These are phyloP conservation scores for Zelostemma sp. DNA, from an alignment of 1,140 invertebrate genomes.

Conservation along the genomic window DNA sequence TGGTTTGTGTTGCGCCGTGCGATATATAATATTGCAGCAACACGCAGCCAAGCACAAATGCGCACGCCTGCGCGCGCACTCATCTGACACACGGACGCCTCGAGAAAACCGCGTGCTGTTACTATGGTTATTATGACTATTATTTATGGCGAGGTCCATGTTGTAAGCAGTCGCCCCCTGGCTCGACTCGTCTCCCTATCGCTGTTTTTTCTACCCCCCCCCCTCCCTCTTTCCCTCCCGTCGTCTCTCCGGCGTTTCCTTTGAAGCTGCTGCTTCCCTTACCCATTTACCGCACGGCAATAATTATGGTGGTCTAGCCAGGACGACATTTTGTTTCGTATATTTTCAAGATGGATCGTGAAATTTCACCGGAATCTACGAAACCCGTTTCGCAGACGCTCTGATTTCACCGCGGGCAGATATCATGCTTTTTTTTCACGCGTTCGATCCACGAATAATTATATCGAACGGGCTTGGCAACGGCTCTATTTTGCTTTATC, in stretches of 20 bases:
- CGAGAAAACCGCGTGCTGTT: conserved; percentile 42
- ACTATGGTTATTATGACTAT: conserved; percentile 49
- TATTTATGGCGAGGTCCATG: conserved; percentile 55
- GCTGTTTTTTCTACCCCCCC: conserved; percentile 31
- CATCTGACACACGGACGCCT: conserved; percentile 19
- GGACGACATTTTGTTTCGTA: conserved; percentile 67
- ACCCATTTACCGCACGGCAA: conserved; percentile 28
- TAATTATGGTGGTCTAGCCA: conserved; percentile 66
- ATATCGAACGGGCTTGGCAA: too few species aligned
- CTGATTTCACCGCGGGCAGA: too few species aligned
- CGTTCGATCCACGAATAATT: too few species aligned
- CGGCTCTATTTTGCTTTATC: too few species aligned
- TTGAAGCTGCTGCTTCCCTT: conserved; percentile 29
- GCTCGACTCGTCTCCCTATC: conserved; percentile 51
- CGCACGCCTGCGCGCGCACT: neutral
- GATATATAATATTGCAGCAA: too few species aligned
- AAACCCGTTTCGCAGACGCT: too few species aligned
- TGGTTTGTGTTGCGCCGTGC: neutral
- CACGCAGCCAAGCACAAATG: conserved; percentile 2
- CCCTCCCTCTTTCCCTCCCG: conserved; percentile 21
- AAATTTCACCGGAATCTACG: conserved; percentile 36
- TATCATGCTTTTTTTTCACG: too few species aligned
- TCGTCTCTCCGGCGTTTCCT: conserved; percentile 26
- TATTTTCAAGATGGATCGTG: conserved; percentile 57
- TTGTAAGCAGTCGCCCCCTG: conserved; percentile 39